These are phyloP conservation scores for Drosophila formosana DNA, from an alignment of 2,888 invertebrate species.

Conservation along the genomic window DNA sequence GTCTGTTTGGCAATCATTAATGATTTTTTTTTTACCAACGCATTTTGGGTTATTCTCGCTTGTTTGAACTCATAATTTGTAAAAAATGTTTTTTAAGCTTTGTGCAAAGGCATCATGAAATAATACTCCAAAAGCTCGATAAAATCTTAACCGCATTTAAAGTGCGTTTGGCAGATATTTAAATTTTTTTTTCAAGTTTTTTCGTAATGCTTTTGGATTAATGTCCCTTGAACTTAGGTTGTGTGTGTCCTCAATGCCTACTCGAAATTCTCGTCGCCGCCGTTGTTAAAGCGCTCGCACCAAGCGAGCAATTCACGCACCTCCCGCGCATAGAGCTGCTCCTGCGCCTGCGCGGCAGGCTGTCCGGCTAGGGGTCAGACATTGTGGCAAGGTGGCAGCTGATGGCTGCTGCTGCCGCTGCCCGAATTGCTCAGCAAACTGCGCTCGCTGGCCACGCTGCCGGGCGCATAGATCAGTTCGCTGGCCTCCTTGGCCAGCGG, in stretches of 20 bases:
- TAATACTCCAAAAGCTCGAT: too few relatives aligned
- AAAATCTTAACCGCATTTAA: too few relatives aligned
- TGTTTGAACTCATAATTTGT: too few relatives aligned
- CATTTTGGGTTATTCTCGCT: too few relatives aligned
- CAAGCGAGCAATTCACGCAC: conserved; percentile 81
- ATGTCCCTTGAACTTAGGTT: neutral
- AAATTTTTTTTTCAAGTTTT: neutral
- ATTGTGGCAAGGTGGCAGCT: conserved; percentile 73
- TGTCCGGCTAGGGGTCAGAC: conserved; percentile 76
- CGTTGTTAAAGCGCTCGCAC: conserved; percentile 82
- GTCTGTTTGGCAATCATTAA: too few relatives aligned
- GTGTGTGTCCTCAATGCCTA: conserved; percentile 27
- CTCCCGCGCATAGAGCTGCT: conserved; percentile 79
- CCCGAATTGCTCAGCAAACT: conserved; percentile 84
- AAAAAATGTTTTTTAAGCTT: too few relatives aligned
- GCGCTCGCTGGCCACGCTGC: conserved; percentile 84
- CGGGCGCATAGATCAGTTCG: conserved; percentile 84
- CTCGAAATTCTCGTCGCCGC: conserved; percentile 78
- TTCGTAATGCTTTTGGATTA: neutral
- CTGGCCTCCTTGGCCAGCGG: conserved; percentile 84
- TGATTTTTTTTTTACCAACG: too few relatives aligned
- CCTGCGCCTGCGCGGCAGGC: conserved; percentile 54
- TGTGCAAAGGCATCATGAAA: too few relatives aligned
- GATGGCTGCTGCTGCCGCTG: conserved; percentile 77
- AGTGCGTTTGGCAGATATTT: too few relatives aligned